A percentile compares a stretch with the other conserved stretches of the same genome.
Conservation (phyloP, 1,140 invertebrate genomes). For the Habropoda laboriosa region DNA sequence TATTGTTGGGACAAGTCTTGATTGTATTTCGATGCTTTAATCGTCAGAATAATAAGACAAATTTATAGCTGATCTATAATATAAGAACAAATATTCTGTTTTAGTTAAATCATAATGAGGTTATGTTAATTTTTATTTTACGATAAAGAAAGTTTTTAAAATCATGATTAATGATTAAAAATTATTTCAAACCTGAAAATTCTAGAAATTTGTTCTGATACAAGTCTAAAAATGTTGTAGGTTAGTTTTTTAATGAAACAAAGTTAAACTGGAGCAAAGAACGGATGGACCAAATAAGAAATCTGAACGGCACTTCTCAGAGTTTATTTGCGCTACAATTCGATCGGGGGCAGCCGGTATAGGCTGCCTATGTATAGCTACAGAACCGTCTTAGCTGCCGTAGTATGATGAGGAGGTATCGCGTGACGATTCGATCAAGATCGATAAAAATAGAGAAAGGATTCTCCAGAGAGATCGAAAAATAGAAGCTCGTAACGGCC, state of each 20-base stretch:
- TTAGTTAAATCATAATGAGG: no score
- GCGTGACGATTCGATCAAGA: constrained; percentile 65
- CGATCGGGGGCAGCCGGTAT: constrained; percentile 68
- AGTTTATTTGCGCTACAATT: constrained; percentile 78
- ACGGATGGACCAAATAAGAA: constrained; percentile 28
- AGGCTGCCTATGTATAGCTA: constrained; percentile 67
- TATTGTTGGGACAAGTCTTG: no score
- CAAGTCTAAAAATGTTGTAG: not conserved
- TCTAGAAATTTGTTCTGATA: no score
- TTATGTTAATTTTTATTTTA: not conserved
- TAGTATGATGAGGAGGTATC: constrained; percentile 62
- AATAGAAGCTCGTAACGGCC: constrained; percentile 18
- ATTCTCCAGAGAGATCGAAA: constrained; percentile 21
- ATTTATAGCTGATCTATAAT: no score
- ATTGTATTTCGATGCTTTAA: no score
- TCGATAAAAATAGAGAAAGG: constrained; percentile 55
- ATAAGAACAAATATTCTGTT: no score
- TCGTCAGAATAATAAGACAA: no score
- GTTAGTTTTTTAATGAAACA: not conserved
- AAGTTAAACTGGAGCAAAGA: constrained; percentile 6
- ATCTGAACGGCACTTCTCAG: constrained; percentile 41
- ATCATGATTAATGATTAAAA: no score
- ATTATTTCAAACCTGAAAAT: no score
- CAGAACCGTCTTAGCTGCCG: constrained; percentile 2
- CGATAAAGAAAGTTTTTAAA: no score